Evolutionary conservation across 2,797 vertebrate species (phyloP).

Genomic region (Ctenochaetus hawaiiensis): DNA sequence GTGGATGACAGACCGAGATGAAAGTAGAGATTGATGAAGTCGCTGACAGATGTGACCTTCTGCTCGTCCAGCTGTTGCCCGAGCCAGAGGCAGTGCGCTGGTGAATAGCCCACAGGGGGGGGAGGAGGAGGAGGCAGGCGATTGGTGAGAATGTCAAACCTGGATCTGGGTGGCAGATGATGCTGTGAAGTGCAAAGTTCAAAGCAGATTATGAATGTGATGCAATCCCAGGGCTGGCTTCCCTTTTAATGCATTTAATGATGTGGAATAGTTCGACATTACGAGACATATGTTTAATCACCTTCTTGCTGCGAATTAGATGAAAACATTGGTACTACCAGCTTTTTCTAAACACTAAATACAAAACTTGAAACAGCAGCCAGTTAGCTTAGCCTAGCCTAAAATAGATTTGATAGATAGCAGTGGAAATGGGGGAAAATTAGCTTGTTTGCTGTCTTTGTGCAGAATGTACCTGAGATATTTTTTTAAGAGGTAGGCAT

Average conservation of each 20-base stretch:
- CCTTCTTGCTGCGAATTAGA: neutral
- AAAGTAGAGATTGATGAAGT: conserved; percentile 62
- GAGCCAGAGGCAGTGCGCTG: conserved; percentile 48
- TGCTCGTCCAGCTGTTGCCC: conserved; percentile 62
- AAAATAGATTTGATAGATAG: too few relatives aligned
- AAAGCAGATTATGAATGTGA: conserved; percentile 12
- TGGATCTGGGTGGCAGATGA: conserved; percentile 32
- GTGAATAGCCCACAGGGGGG: neutral
- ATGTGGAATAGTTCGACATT: neutral
- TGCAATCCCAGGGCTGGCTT: conserved; percentile 1
- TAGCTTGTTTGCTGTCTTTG: too few relatives aligned
- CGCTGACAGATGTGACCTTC: conserved; percentile 62
- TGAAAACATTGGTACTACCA: too few relatives aligned
- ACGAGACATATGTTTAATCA: too few relatives aligned
- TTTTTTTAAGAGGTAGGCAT: too few relatives aligned
- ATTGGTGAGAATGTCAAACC: conserved; percentile 44
- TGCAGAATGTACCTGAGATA: too few relatives aligned
- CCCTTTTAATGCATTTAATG: neutral
- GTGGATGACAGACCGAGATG: conserved; percentile 55
- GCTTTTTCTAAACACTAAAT: too few relatives aligned
- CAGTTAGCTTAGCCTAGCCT: too few relatives aligned
- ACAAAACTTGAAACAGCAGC: too few relatives aligned
- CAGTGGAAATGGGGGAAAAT: too few relatives aligned
- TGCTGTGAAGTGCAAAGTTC: conserved; percentile 26
- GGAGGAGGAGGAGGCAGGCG: conserved; percentile 22